These are phyloP conservation scores for Holothuria leucospilota DNA, from an alignment of 53 echinoderm and acorn worm genomes.

Conservation along the genomic window DNA sequence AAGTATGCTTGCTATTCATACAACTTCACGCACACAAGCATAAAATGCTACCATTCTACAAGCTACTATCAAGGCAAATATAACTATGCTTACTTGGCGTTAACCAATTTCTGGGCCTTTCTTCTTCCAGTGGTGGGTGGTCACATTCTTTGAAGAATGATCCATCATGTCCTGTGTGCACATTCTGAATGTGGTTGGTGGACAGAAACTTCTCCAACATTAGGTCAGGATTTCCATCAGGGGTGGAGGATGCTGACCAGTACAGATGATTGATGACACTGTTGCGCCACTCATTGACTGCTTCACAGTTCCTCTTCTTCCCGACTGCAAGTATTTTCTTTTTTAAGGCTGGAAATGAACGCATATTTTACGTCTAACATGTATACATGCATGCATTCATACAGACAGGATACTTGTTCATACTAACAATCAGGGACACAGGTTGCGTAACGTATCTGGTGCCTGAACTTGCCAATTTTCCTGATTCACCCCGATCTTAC, in stretches of 20 bases:
- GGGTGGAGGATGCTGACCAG: constrained; percentile 55
- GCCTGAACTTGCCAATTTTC: no score
- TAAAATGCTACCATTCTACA: no score
- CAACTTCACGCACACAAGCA: no score
- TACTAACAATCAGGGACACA: constrained; percentile 2
- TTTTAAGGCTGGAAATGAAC: constrained; percentile 35
- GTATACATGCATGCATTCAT: background rate
- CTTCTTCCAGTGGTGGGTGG: constrained; percentile 54
- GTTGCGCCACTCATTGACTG: constrained; percentile 45
- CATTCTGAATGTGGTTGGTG: constrained; percentile 47
- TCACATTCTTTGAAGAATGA: constrained; percentile 51
- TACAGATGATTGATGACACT: constrained; percentile 53
- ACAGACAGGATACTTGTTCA: constrained; percentile 20
- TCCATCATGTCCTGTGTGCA: constrained; percentile 55
- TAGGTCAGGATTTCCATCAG: constrained; percentile 45
- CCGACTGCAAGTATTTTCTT: constrained; percentile 57
- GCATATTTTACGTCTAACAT: background rate
- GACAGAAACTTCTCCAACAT: constrained; percentile 45
- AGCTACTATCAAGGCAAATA: no score
- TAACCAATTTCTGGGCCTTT: constrained; percentile 67
- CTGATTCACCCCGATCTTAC: no score
- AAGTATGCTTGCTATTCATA: no score
- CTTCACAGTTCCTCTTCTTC: constrained; percentile 46
- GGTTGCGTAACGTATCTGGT: no score
- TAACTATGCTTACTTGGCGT: constrained; percentile 27